These are phyloP conservation scores for Silurus meridionalis DNA, from an alignment of 2,113 vertebrate species.

Conservation along the genomic window DNA sequence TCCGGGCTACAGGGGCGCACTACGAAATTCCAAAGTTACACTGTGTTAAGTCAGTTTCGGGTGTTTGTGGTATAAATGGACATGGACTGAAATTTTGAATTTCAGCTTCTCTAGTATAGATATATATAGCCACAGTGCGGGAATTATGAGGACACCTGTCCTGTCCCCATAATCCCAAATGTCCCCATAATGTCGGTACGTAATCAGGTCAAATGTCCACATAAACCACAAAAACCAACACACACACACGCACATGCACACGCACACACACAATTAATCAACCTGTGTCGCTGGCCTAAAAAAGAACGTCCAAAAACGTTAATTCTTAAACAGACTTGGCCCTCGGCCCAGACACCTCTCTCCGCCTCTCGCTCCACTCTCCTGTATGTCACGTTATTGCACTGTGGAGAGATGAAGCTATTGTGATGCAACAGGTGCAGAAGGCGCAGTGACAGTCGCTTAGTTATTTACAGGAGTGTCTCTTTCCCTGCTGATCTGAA, in stretches of 20 bases:
- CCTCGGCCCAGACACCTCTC: not conserved
- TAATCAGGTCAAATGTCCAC: too few species aligned
- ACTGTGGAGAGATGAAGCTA: not conserved
- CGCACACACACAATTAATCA: slow-evolving; percentile 22
- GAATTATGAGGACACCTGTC: too few species aligned
- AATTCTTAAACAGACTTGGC: slow-evolving; percentile 11
- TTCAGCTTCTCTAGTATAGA: too few species aligned
- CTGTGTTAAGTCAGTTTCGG: too few species aligned
- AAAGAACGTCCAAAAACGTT: not conserved
- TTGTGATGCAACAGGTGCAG: slow-evolving; percentile 26
- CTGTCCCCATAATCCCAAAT: too few species aligned
- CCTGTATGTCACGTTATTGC: not conserved
- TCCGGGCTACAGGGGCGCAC: too few species aligned
- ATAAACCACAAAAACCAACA: too few species aligned
- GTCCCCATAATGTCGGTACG: too few species aligned
- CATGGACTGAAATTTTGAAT: too few species aligned
- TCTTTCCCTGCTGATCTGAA: slow-evolving; percentile 30
- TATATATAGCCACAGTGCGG: too few species aligned
- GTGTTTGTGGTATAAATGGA: too few species aligned
- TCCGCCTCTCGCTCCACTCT: not conserved
- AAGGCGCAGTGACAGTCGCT: not conserved
- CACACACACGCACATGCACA: slow-evolving; percentile 2
- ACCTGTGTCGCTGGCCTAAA: not conserved
- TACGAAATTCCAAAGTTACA: too few species aligned
- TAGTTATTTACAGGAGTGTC: slow-evolving; percentile 11